phyloP scores from a whole-genome alignment of 2,113 vertebrate genomes.

The Delphinapterus leucas region DNA sequence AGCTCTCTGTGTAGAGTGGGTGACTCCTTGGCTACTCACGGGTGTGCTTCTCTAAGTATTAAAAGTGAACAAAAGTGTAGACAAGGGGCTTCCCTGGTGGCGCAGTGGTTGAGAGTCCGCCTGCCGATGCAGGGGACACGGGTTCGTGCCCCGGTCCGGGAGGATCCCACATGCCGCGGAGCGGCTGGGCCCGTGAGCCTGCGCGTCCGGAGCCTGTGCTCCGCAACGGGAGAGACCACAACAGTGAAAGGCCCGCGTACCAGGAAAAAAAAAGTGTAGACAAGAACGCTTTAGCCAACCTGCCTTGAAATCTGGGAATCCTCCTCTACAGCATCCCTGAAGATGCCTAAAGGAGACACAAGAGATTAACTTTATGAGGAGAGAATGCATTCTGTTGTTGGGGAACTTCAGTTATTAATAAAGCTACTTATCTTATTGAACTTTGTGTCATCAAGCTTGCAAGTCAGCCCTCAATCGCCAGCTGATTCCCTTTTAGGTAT shows the following conservation, averaged over 20 bases:
- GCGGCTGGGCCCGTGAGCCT: too few species aligned
- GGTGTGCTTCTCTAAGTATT: neutral
- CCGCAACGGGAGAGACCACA: too few species aligned
- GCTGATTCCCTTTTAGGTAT: neutral
- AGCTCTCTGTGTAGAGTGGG: neutral
- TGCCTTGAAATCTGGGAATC: neutral
- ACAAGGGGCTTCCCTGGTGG: too few species aligned
- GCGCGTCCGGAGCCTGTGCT: too few species aligned
- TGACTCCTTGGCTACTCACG: neutral
- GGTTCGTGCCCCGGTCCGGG: too few species aligned
- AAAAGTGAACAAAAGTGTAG: neutral
- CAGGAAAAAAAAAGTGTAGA: too few species aligned
- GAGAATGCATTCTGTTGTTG: neutral
- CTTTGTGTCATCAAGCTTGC: neutral
- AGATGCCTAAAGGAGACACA: neutral
- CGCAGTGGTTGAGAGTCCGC: too few species aligned
- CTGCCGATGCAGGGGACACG: too few species aligned
- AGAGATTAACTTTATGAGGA: neutral
- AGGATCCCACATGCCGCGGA: too few species aligned
- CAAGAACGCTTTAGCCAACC: neutral
- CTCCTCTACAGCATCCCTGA: neutral
- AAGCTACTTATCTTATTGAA: neutral
- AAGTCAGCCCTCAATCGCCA: neutral
- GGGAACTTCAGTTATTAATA: neutral
- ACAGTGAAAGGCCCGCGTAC: too few species aligned